Base-by-base conservation (phyloP, 2,888 invertebrate genomes). In the Sesamia inferens region DNA sequence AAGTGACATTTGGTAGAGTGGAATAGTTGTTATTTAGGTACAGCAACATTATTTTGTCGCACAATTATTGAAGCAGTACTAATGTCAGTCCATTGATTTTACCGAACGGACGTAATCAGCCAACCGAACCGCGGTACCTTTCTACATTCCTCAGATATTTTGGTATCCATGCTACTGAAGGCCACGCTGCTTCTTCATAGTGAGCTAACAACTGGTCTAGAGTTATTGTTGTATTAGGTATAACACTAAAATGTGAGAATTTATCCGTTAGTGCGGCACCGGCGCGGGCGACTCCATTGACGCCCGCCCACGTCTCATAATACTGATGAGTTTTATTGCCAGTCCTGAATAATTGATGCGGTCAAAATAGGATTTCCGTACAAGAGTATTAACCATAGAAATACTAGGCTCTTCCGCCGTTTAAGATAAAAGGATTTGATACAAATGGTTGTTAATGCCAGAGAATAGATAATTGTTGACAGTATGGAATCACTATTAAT, bases 311-410 rank as follows among this genome's bases (percentile, higher is more conserved):
- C 86, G 76, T 74, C 57, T 71, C 69, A 68, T 64, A 68, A n/a
- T 44, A 65, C 68, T 81, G 74, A 82, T 81, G 79, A 81, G 71
- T 84, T 85, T 86, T 84, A 84, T 86, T 83, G 75, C 71, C 51
- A 64, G 74, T 71, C 63, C 84, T 84, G 82, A 80, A 85, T 86
- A 84, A 84, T 85, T 85, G 78, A 82, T 77, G 73, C 70, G 68
- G 75, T 71, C 61, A 68, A 72, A 78, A 74, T 71, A 79, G 82
- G 79, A 81, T 81, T 84, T 84, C 81, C 72, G 68, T 71, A 62
- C 68, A 65, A n/a, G n/a, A 71, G 68, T 69, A 68, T 72, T 66
- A 62, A 66, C 59, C 31, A 59, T 8, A 71, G 24, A 51, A 72
- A 61, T 47, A 44, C 39, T 31, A 31, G 31, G 10, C 31, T 71